Conservation (phyloP, 2,797 vertebrate genomes). For the Amphiprion clarkii region DNA sequence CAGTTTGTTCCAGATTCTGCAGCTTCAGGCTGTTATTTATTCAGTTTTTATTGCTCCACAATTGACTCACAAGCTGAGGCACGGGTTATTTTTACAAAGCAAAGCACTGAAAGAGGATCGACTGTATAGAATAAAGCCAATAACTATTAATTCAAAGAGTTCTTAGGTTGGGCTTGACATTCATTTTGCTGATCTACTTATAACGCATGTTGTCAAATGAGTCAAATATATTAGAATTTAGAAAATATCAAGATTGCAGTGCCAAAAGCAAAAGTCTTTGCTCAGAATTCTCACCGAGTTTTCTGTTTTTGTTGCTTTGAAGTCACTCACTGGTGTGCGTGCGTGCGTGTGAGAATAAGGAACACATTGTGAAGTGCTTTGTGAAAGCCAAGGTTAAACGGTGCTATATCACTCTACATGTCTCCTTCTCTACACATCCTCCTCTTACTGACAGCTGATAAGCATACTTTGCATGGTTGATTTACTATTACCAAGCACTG, state of each 20-base stretch:
- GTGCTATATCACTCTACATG: too few species aligned
- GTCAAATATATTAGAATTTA: neutral
- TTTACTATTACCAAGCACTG: neutral
- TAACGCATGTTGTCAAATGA: neutral
- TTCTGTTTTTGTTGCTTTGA: neutral
- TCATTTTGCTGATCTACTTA: too few species aligned
- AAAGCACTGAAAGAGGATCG: too few species aligned
- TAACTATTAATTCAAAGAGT: too few species aligned
- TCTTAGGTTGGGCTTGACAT: too few species aligned
- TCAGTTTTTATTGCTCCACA: neutral
- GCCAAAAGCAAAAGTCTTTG: neutral
- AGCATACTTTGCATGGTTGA: neutral
- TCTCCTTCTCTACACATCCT: too few species aligned
- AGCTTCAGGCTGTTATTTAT: neutral
- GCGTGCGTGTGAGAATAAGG: too few species aligned
- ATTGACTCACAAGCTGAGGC: neutral
- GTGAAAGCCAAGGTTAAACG: too few species aligned
- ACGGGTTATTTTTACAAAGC: neutral
- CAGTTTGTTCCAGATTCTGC: conserved; percentile 4
- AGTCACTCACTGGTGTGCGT: too few species aligned
- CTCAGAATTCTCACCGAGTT: neutral
- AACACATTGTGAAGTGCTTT: too few species aligned
- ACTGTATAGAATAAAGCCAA: too few species aligned
- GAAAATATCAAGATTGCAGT: neutral
- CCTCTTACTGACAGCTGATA: neutral